Evolutionary conservation across 2,797 vertebrate genomes (phyloP).

Genomic region (Galagoides demidoff): DNA sequence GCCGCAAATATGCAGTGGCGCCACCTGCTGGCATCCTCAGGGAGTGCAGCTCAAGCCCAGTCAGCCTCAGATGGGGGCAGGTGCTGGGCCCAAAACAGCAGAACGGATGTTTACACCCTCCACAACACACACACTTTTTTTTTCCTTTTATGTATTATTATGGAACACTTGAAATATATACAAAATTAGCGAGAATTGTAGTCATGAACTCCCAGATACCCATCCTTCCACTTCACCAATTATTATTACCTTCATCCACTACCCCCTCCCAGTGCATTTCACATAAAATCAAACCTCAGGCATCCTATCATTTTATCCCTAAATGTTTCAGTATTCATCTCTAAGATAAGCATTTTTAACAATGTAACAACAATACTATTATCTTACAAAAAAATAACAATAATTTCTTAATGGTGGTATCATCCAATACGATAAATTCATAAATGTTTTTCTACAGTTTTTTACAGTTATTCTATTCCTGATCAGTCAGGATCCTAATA

Average conservation of each 20-base stretch:
- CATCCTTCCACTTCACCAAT: not conserved
- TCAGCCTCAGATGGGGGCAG: not conserved
- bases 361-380: not conserved
- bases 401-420: not conserved
- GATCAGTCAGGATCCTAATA: not conserved
- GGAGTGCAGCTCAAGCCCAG: not conserved
- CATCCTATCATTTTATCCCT: not conserved
- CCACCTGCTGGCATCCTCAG: not conserved
- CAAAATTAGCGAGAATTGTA: not conserved
- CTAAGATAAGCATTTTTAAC: constrained; percentile 38
- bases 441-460: constrained; percentile 12
- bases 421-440: not conserved
- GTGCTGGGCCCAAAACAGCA: rapidly evolving
- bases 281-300: not conserved
- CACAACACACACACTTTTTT: not conserved
- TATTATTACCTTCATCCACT: not conserved
- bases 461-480: not conserved
- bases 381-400: not conserved
- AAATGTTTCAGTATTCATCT: not conserved
- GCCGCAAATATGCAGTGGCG: not conserved
- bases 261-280: not conserved
- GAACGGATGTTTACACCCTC: not conserved
- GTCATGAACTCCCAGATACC: not conserved
- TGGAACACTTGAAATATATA: not conserved
- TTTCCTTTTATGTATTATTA: not conserved